Base-by-base conservation (phyloP, 2,888 invertebrate species). In the Polietes domitor region DNA sequence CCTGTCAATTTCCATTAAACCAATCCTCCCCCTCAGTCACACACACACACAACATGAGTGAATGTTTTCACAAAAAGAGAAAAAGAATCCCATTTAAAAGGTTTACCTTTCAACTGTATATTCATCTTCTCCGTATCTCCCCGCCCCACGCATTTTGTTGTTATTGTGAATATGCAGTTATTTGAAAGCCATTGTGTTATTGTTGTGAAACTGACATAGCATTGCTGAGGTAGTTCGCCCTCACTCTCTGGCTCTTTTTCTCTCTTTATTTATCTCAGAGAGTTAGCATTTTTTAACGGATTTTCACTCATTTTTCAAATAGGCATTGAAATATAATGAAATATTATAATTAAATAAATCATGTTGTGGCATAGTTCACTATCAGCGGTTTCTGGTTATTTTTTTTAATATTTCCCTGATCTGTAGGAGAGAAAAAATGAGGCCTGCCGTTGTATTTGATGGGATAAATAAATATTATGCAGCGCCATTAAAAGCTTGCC, bases 1-100 rank as follows among this genome's bases (percentile, higher is more conserved):
- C 47, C 77, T 77, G 73, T 77, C 81, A 82, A 73, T 82, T 73
- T 77, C 41, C 58, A 82, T 82, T 73, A 82, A 68, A 68, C 37
- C 37, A 7, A 37, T 1, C 37, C 37, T 37, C 12, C n/a, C 47
- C n/a, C 47, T 12, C n/a, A 4, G 2, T 47, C n/a, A 47, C n/a
- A 12, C 12, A 3, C 2, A 47, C n/a, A 47, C 47, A 47, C 41
- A n/a, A 12, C 47, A 47, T n/a, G 47, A 47, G 47, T 47, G 47
- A n/a, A 47, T 47, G 6, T 47, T 47, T 47, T 15, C 9, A 41
- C 6, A 10, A 41, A 41, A 10, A 12, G 10, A 32, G 4, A 12
- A 41, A 2, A 41, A 41, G 9, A 12, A 41, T 9, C 32, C 32
- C 32, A 32, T 32, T 32, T 32, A 32, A 7, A 41, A 41, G 9